These are phyloP conservation scores for Rhingia campestris DNA, from an alignment of 2,888 invertebrate species.

Conservation along the genomic window DNA sequence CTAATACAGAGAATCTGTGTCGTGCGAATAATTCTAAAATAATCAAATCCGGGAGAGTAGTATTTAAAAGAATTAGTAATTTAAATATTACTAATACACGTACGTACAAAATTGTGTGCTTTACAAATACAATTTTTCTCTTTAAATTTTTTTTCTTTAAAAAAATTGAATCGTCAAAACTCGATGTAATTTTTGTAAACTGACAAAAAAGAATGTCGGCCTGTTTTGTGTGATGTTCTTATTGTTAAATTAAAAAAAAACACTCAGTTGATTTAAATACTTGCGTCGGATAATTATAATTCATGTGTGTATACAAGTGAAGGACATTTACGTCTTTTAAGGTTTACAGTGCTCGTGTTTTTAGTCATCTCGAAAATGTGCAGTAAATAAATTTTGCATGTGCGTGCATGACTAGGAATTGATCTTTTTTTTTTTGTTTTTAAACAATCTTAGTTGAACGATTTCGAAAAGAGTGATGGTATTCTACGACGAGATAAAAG, in stretches of 20 bases:
- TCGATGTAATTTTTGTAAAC: neutral
- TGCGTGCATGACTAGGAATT: conserved; percentile 14
- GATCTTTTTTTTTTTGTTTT: neutral
- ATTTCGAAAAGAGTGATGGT: neutral
- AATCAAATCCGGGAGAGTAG: conserved; percentile 59
- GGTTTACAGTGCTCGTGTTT: conserved; percentile 44
- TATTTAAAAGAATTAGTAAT: conserved; percentile 44
- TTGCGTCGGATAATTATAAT: conserved; percentile 40
- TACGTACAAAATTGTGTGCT: conserved; percentile 2
- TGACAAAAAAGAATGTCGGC: neutral
- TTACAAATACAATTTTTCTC: neutral
- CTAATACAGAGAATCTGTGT: conserved; percentile 10
- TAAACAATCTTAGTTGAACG: neutral
- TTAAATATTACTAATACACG: conserved; percentile 28
- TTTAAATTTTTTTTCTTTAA: neutral
- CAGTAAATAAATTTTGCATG: conserved; percentile 2
- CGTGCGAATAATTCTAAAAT: conserved; percentile 47
- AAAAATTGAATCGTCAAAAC: neutral
- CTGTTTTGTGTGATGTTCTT: neutral
- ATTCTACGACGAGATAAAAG: neutral
- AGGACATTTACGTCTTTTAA: conserved; percentile 43
- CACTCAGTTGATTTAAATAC: neutral
- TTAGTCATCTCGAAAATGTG: conserved; percentile 36
- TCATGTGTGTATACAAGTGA: conserved; percentile 33
- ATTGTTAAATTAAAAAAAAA: conserved; percentile 5